These are phyloP conservation scores for Chelonia mydas DNA, from an alignment of 2,797 vertebrate species.

Conservation along the genomic window DNA sequence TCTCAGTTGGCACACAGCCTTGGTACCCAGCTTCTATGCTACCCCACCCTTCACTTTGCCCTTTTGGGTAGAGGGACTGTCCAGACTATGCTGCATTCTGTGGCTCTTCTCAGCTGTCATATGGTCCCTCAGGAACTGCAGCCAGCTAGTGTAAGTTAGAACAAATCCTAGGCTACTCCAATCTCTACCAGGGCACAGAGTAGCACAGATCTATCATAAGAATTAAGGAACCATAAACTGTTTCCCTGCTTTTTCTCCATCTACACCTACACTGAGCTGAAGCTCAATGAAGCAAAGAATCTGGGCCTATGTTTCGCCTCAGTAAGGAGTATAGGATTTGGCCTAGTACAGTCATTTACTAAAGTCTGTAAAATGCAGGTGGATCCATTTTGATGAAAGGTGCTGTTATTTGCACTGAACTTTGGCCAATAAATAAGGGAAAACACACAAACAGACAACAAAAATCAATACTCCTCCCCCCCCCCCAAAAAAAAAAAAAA, in stretches of 20 bases:
- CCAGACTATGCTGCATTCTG: neutral
- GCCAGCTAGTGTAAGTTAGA: neutral
- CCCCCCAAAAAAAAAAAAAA: neutral
- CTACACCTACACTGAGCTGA: accelerated
- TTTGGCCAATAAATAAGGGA: neutral
- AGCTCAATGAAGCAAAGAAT: accelerated
- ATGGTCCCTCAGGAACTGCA: neutral
- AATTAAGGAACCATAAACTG: accelerated
- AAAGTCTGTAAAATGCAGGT: accelerated
- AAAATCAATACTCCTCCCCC: neutral
- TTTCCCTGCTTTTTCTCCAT: neutral
- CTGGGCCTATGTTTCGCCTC: accelerated
- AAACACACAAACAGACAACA: neutral
- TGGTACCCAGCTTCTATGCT: neutral
- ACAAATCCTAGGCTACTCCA: neutral
- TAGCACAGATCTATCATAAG: accelerated
- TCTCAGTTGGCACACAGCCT: conserved; percentile 26
- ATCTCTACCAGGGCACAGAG: neutral
- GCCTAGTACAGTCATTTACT: neutral
- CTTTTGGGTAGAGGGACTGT: neutral
- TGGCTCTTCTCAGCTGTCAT: neutral
- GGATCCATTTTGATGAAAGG: neutral
- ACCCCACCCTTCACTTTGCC: neutral
- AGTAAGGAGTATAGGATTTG: accelerated
- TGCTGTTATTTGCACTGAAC: accelerated